Conservation (phyloP, 2,113 vertebrate species). For the Myxocyprinus asiaticus region DNA sequence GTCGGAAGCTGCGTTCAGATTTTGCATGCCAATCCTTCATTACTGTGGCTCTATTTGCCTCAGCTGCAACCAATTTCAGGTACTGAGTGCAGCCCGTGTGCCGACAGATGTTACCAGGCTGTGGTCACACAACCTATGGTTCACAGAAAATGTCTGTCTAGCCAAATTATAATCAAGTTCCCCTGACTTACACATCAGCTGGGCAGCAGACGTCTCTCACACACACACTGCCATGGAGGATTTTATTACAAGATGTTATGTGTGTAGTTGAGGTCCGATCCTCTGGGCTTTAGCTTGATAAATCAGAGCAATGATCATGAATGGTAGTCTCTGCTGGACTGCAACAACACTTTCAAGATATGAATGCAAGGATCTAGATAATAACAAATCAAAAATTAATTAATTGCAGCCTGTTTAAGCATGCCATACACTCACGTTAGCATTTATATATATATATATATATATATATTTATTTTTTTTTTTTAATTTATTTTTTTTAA, state of each 20-base stretch:
- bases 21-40: slow-evolving; percentile 77
- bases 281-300: too few relatives aligned
- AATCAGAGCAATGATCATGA: too few relatives aligned
- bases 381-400: too few relatives aligned
- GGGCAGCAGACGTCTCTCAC: background rate
- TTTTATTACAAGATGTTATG: slow-evolving; percentile 61
- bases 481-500: too few relatives aligned
- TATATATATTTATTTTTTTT: too few relatives aligned
- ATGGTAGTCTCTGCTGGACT: too few relatives aligned
- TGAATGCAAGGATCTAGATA: too few relatives aligned
- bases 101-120: background rate
- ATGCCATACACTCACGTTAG: too few relatives aligned
- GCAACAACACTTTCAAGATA: too few relatives aligned
- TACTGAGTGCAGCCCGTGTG: slow-evolving; percentile 40
- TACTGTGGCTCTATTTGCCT: slow-evolving; percentile 72
- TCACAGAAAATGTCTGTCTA: slow-evolving; percentile 65
- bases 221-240: slow-evolving; percentile 23
- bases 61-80: slow-evolving; percentile 74
- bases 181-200: slow-evolving; percentile 51
- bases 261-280: background rate
- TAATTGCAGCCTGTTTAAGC: too few relatives aligned
- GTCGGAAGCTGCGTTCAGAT: slow-evolving; percentile 70
- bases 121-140: slow-evolving; percentile 65
- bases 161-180: slow-evolving; percentile 75
- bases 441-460: too few relatives aligned